Evolutionary conservation across 1,140 invertebrate species (phyloP).

Genomic region (Lithobius niger): DNA sequence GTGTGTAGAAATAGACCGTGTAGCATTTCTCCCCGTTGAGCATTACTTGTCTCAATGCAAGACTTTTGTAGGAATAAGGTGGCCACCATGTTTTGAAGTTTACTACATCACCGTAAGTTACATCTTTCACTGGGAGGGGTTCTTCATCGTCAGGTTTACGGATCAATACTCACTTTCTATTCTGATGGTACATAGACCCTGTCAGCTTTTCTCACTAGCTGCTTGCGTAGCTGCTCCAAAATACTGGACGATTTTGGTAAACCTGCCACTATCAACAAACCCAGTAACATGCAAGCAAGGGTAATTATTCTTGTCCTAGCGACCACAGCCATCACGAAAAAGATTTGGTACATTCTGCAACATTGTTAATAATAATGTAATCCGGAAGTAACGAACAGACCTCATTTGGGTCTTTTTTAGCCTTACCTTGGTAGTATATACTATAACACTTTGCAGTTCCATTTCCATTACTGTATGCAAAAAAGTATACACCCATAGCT

Average conservation of each 20-base stretch:
- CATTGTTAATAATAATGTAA: not conserved
- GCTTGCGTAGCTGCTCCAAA: not conserved
- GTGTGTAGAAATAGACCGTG: not conserved
- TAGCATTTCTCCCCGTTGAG: not conserved
- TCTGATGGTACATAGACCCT: not conserved
- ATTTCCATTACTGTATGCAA: not conserved
- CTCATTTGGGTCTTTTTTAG: not conserved
- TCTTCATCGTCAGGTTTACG: no score
- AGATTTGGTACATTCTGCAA: not conserved
- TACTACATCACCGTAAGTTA: not conserved
- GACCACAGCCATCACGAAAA: not conserved
- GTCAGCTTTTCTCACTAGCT: not conserved
- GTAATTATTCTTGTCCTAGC: not conserved
- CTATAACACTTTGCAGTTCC: not conserved
- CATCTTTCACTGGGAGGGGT: no score
- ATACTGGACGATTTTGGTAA: not conserved
- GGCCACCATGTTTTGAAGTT: not conserved
- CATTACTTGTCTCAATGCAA: not conserved
- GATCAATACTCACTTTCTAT: no score
- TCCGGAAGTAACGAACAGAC: no score
- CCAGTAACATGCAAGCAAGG: not conserved
- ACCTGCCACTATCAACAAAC: not conserved
- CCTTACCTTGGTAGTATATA: not conserved
- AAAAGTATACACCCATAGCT: not conserved
- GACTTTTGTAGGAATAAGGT: no score